Evolutionary conservation across 1,140 invertebrate genomes (phyloP), one percentile per base, ranked within the genome.

Genomic region (Pseudachorutes palmiensis): DNA sequence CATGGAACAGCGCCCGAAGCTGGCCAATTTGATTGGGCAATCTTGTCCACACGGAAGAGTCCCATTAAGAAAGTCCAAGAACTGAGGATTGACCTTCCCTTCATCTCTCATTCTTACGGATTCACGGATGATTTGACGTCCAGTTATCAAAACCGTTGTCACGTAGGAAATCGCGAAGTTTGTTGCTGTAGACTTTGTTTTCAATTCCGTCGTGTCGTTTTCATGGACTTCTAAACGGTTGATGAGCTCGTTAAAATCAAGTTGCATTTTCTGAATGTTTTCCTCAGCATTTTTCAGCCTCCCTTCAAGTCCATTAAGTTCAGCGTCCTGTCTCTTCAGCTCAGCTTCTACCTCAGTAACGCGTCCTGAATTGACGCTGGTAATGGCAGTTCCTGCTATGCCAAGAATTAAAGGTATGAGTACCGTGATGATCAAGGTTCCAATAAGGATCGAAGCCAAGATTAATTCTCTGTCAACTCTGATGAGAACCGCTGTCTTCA

Each of bases 381-480:
- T 29, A 9, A 60, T 22, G 24, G 58, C 22, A 5, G 58, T 12
- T 32, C 67, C 58, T 51, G 65, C 58, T 76, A 60, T 67, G 66
- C 72, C 64, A 67, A 62, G 66, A 73, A 69, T 28, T 67, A 59
- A 9, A 76, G 69, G 45, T n/a, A n/a, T n/a, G n/a, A n/a, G n/a
- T n/a, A n/a, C n/a, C n/a, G n/a, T n/a, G n/a, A n/a, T n/a, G n/a
- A n/a, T n/a, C n/a, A n/a, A n/a, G n/a, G n/a, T n/a, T n/a, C n/a
- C n/a, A n/a, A n/a, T n/a, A n/a, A n/a, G n/a, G n/a, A n/a, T n/a
- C n/a, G n/a, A n/a, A n/a, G n/a, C n/a, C n/a, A n/a, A n/a, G n/a
- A n/a, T n/a, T n/a, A n/a, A n/a, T n/a, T n/a, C n/a, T n/a, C n/a
- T n/a, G n/a, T n/a, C n/a, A n/a, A n/a, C n/a, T n/a, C n/a, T n/a